Evolutionary conservation across 2,888 invertebrate genomes (phyloP), one percentile per base, ranked within the genome.

Genomic region (Balanococcus diminutus): DNA sequence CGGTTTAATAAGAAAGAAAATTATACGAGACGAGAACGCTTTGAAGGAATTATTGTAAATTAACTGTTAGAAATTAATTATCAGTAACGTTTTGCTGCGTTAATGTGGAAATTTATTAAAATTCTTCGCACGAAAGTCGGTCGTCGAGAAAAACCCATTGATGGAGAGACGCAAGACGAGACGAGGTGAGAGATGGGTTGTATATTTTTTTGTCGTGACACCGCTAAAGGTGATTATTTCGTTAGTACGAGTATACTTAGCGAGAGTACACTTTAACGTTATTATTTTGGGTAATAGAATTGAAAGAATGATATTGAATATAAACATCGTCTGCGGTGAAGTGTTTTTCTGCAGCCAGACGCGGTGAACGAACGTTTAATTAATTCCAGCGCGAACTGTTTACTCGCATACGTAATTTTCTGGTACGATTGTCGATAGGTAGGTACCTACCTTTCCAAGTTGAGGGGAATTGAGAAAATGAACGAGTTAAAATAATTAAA

Each of bases 301-400:
- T 67, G 22, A 22, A 56, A 56, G 56, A 22, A 56, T 22, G 56
- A 28, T 28, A 67, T 67, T 25, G 67, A 67, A 14, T 16, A 8
- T 56, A 31, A 67, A 28, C 67, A 28, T 28, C 67, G 67, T 67
- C 67, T 67, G 46, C 8, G 56, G 67, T 4, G 16, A 31, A 31
- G 67, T 14, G 28, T 28, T 61, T 61, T 22, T 25, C 25, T 61
- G 5, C 67, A 67, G 25, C 14, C 25, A 8, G 22, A 67, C 67
- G 16, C 67, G 67, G 67, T 67, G 67, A 67, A 67, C 67, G 67
- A 67, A 67, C 67, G 67, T 67, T 67, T 67, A 67, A 67, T 67
- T 67, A 67, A 67, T 67, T 67, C 67, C 25, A 31, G 51, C 2
- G 5, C n/a, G 25, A 67, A 3, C 14, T n/a, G n/a, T n/a, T n/a